Evolutionary conservation across 2,797 vertebrate genomes (phyloP), one percentile per base, ranked within the genome.

Genomic region (Urocyon cinereoargenteus): DNA sequence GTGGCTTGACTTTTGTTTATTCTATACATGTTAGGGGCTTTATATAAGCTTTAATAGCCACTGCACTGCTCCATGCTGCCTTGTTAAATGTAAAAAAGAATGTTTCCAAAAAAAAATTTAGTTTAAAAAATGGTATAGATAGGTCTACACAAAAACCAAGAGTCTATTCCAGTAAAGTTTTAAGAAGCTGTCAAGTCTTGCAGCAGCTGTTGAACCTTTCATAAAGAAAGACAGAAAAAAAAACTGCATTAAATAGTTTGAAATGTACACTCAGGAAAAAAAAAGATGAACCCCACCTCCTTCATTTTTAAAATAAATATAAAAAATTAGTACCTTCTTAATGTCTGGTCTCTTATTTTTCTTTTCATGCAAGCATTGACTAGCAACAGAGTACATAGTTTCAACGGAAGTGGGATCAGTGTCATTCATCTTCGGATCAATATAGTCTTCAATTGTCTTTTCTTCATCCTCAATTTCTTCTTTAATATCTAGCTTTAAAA

Each of bases 381-480:
- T 98, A 84, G 99, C 99, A 98, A 99, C 9, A 40, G 98, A 98
- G 98, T 99, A 99, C 97, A 99, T 98, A 57, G 97, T 99, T 98
- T 99, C 98, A 94, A 99, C 94, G 40, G 99, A 98, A 94, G 97
- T 81, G 86, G 97, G 93, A 94, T 99, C 98, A 98, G 98, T 99
- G 92, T 99, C 99, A 10, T 28, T 97, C 99, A 99, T 99, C 98
- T 99, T 99, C 96, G 97, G 95, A 98, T 99, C 99, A 94, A 99
- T 70, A 94, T 99, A 99, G 94, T 99, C 99, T 97, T 99, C 99
- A 97, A 99, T 97, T 9, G 99, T 99, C 97, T 99, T 98, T 88
- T 99, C 99, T 96, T 99, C 99, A 91, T 99, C 99, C 34, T 99
- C 99, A 34, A 99, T 99, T 97, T 99, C 99, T 57, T 99, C 99